A percentile compares a stretch with the other conserved stretches of the same genome.
phyloP scores from a whole-genome alignment of 2,797 vertebrate genomes.

The Notolabrus celidotus region DNA sequence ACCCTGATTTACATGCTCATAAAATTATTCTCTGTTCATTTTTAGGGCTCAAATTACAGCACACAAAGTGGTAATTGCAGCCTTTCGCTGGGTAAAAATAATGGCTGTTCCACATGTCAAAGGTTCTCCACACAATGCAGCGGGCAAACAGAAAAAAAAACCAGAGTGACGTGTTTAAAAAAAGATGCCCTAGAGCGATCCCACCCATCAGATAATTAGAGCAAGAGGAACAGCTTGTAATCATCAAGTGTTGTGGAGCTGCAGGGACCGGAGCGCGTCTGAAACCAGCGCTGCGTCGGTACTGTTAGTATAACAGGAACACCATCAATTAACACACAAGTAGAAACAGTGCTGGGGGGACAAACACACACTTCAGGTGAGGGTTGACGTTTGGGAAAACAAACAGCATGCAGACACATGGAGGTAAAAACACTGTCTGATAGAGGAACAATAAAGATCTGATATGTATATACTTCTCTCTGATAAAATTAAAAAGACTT shows the following conservation, averaged over 20 bases:
- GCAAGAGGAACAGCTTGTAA: constrained; percentile 47
- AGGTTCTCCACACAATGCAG: constrained; percentile 19
- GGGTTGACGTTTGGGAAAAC: constrained; percentile 1
- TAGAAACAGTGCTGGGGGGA: not conserved
- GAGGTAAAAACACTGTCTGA: not conserved
- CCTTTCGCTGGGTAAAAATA: constrained; percentile 34
- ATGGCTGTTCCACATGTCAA: constrained; percentile 12
- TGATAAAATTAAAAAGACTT: too few species aligned
- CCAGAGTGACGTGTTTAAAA: constrained; percentile 14
- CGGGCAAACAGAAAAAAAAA: not conserved
- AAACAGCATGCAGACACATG: not conserved
- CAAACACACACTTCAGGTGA: not conserved
- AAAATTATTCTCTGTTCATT: constrained; percentile 4
- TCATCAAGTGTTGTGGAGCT: constrained; percentile 42
- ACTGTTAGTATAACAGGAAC: constrained; percentile 29
- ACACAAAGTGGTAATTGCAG: not conserved
- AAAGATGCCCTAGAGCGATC: constrained; percentile 29
- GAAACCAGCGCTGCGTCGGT: constrained; percentile 14
- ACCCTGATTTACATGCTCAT: constrained; percentile 6
- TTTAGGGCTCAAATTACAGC: constrained; percentile 15
- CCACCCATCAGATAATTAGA: constrained; percentile 58
- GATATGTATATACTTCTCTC: too few species aligned
- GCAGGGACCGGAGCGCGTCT: constrained; percentile 30
- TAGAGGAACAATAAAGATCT: too few species aligned
- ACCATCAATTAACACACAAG: constrained; percentile 30